Percentiles rank a stretch among this genome's conserved stretches.
Conservation (phyloP, 2,797 vertebrate genomes). For the Phataginus tricuspis region DNA sequence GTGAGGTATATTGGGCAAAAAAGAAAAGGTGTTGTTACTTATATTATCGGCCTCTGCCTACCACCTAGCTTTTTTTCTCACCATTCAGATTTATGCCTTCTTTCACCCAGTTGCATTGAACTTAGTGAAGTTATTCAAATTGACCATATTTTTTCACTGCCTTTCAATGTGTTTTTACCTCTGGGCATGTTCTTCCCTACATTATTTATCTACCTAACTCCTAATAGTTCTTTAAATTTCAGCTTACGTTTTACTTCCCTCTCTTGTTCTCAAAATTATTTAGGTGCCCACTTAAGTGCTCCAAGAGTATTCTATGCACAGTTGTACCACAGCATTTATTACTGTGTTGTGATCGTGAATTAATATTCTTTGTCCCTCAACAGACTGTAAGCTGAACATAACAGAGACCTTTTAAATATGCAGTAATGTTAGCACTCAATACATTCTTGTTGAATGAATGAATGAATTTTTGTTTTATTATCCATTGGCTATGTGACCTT, state of each 20-base stretch:
- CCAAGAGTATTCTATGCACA: neutral
- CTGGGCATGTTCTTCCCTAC: neutral
- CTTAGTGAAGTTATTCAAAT: slow-evolving; percentile 9
- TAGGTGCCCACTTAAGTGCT: neutral
- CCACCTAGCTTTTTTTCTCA: neutral
- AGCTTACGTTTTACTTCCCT: neutral
- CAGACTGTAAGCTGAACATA: neutral
- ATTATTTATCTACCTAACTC: neutral
- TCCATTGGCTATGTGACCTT: slow-evolving; percentile 5
- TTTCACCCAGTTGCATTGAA: slow-evolving; percentile 8
- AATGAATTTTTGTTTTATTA: slow-evolving; percentile 28
- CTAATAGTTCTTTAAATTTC: slow-evolving; percentile 9
- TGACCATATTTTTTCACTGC: neutral
- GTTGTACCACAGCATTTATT: neutral
- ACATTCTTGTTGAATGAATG: slow-evolving; percentile 28
- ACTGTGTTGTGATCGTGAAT: slow-evolving; percentile 7
- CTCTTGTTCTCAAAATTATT: neutral
- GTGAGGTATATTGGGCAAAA: neutral
- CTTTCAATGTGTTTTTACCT: neutral
- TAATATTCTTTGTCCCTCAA: slow-evolving; percentile 26
- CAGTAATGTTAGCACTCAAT: neutral
- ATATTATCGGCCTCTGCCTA: neutral
- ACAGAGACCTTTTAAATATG: neutral
- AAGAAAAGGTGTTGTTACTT: neutral
- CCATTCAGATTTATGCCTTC: neutral